Evolutionary conservation across 2,888 invertebrate species (phyloP).

Genomic region (Agrochola circellaris): DNA sequence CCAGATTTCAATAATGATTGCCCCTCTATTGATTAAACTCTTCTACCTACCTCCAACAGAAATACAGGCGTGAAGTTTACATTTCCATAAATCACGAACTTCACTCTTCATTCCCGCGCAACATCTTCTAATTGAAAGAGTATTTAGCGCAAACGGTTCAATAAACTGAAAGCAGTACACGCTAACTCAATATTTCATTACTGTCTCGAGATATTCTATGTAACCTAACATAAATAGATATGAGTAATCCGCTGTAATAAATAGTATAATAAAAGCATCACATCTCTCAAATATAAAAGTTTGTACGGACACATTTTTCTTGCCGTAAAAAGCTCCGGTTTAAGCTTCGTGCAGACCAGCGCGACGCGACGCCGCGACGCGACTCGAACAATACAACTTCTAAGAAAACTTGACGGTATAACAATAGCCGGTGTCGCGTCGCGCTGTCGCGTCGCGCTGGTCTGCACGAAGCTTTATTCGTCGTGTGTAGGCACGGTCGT

Average conservation of each 20-base stretch:
- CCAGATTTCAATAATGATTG: neutral
- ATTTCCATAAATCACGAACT: constrained; percentile 42
- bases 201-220: constrained; percentile 26
- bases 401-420: no score
- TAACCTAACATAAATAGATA: constrained; percentile 23
- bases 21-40: neutral
- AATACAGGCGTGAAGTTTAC: neutral
- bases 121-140: constrained; percentile 43
- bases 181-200: constrained; percentile 41
- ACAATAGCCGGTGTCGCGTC: no score
- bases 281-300: neutral
- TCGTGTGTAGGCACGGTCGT: no score
- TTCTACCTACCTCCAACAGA: neutral
- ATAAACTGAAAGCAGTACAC: constrained; percentile 43
- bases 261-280: neutral
- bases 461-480: no score
- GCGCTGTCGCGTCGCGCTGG: no score
- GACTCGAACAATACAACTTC: no score
- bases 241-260: constrained; percentile 30
- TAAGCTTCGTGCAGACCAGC: no score
- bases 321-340: no score
- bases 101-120: constrained; percentile 34
- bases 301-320: no score
- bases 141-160: constrained; percentile 49
- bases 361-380: no score